Evolutionary conservation across 2,113 vertebrate species (phyloP), one percentile per base, ranked within the genome.

Genomic region (Sclerurus mexicanus): DNA sequence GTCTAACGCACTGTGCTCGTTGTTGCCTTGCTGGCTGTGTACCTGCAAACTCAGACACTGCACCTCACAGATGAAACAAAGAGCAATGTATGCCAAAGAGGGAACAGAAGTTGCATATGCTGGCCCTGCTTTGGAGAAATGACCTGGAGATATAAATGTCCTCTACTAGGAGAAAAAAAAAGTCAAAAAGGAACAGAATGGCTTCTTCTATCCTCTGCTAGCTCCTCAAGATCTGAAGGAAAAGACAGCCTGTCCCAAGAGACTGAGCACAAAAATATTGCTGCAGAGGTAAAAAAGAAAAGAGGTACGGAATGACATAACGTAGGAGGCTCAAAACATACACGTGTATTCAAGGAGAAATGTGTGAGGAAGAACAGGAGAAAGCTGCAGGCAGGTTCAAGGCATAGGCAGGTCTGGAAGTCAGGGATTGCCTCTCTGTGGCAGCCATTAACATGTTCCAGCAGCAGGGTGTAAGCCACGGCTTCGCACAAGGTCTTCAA

Each of bases 221-320:
- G 63, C 42, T 90, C 77, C 91, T 81, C 37, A 69, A 46, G 23
- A 62, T 40, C 50, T 69, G 59, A 86, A 89, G 50, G 49, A 79
- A 80, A 59, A 90, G 40, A 39, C 80, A 91, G 89, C 27, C 64
- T 66, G 27, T 80, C 89, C 67, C 76, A 90, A 62, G 63, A 71
- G 76, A 68, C 58, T 14, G 9, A 88, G 22, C 46, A 73, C 28
- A 90, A 58, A 85, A 88, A 73, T 58, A 76, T 1, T 73, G 50
- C 53, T 96, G 67, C 72, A 84, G 72, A 84, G 58, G 14, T 9
- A 77, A 47, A 64, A 68, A 92, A 76, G 25, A 72, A 79, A 86
- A 46, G 6, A 33, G 28, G n/a, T 79, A 79, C 74, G 42, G 46
- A 77, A 86, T 27, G 50, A 37, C 59, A 76, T 50, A 42, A 55